Evolutionary conservation across 2,797 vertebrate species (phyloP), one percentile per base, ranked within the genome.

Genomic region (Cetoscarus ocellatus): DNA sequence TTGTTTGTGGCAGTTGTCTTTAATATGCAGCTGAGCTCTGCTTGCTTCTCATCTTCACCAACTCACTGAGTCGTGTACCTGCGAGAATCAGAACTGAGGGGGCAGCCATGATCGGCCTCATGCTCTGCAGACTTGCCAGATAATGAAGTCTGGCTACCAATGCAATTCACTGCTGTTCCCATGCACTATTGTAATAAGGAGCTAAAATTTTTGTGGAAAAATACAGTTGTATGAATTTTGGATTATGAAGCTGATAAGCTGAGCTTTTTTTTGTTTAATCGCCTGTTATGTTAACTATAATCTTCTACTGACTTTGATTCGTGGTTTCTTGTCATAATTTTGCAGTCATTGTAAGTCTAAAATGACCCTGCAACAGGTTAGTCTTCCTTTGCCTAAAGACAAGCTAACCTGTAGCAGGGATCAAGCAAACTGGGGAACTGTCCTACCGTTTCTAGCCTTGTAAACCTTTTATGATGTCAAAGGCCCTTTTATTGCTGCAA

Each of bases 11-110:
- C 38, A 69, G 61, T 76, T 84, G 87, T 89, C 75, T 79, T 77
- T 27, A 59, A 7, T 70, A 67, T 80, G 75, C 86, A 87, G 88
- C 62, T 7, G 5, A 70, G 75, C 76, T 68, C 69, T 40, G 18
- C 47, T 51, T 40, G 52, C 53, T 64, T 71, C 50, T 73, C 14
- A 15, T 84, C 76, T 77, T 66, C n/a, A n/a, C n/a, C n/a, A n/a
- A n/a, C n/a, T n/a, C n/a, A n/a, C 77, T 60, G 78, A 82, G 71
- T 73, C 14, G 47, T 79, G 80, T 66, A 64, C 11, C 59, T 42
- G 50, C 48, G 67, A 84, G 54, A 73, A 60, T 84, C 79, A 72
- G 64, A 39, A 47, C 56, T 72, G 85, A 86, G 85, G 86, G 84
- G 86, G 89, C 80, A 73, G 82, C 70, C 70, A 51, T 67, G 77